phyloP scores from a whole-genome alignment of 2,888 invertebrate genomes.

The Nezara viridula region DNA sequence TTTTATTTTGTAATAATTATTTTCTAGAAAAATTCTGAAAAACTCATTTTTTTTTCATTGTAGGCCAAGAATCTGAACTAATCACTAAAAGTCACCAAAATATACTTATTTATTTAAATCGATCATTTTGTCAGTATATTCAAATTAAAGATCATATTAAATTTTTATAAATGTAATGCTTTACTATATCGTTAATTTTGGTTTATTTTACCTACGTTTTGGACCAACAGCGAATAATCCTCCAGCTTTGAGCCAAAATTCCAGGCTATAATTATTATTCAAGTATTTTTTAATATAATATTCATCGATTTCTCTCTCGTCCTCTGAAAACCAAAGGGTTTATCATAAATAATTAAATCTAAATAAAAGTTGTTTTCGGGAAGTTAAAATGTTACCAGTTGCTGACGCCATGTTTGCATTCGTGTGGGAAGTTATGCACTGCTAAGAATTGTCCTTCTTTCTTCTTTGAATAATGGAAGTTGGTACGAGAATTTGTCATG shows the following conservation, averaged over 20 bases:
- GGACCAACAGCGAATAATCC: not conserved
- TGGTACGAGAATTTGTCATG: not conserved
- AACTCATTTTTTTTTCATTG: no score
- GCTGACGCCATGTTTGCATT: not conserved
- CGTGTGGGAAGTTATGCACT: not conserved
- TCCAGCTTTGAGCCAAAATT: conserved; percentile 26
- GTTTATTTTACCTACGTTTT: not conserved
- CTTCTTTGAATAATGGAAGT: not conserved
- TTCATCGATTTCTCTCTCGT: not conserved
- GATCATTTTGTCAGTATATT: no score
- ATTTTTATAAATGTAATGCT: no score
- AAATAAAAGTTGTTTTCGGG: not conserved
- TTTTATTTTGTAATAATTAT: no score
- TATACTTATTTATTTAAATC: no score
- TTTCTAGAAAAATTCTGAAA: no score
- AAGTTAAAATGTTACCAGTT: not conserved
- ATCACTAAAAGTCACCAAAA: no score
- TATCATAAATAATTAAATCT: not conserved
- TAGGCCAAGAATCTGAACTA: no score
- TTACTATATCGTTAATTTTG: no score
- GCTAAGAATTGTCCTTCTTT: not conserved
- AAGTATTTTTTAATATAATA: not conserved
- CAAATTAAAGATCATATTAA: no score
- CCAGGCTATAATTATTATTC: not conserved
- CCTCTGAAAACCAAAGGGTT: not conserved